phyloP scores from a whole-genome alignment of 1,140 invertebrate genomes.

The Drosophila pruinosa region DNA sequence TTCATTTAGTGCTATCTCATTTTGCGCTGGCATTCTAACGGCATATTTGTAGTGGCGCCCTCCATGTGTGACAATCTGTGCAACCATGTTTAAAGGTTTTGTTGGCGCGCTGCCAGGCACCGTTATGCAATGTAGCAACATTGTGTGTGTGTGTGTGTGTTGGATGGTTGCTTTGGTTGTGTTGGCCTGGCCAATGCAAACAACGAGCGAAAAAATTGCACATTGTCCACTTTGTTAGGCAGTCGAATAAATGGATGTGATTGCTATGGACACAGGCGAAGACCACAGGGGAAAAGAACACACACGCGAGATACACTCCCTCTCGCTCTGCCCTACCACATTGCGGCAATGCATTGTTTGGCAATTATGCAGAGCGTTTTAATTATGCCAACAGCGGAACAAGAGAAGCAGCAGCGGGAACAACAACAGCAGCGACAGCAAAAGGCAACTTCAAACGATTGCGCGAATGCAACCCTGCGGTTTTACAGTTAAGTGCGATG shows the following conservation, averaged over 20 bases:
- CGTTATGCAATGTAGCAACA: slow-evolving; percentile 28
- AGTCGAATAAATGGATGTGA: slow-evolving; percentile 48
- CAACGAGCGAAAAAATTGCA: slow-evolving; percentile 16
- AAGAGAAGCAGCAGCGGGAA: slow-evolving; percentile 25
- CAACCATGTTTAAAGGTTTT: slow-evolving; percentile 35
- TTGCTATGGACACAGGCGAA: slow-evolving; percentile 13
- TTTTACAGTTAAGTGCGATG: slow-evolving; percentile 44
- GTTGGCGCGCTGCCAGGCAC: slow-evolving; percentile 25
- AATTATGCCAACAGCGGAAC: slow-evolving; percentile 69
- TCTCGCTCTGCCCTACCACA: background rate
- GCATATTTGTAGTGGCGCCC: background rate
- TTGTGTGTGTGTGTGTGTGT: slow-evolving; percentile 13
- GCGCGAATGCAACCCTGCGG: slow-evolving; percentile 39
- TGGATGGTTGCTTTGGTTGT: background rate
- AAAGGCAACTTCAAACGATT: slow-evolving; percentile 37
- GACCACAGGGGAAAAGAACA: background rate
- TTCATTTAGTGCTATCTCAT: background rate
- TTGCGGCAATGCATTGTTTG: slow-evolving; percentile 71
- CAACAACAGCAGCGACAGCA: background rate
- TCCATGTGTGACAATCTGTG: slow-evolving; percentile 25
- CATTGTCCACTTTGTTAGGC: slow-evolving; percentile 49
- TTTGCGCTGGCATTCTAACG: slow-evolving; percentile 6
- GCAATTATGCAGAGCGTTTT: slow-evolving; percentile 77
- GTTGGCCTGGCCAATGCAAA: slow-evolving; percentile 39
- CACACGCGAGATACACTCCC: background rate